A percentile compares a stretch with the other conserved stretches of the same genome.
These are phyloP conservation scores for Melanotaenia boesemani DNA, from an alignment of 2,797 vertebrate species.

Conservation along the genomic window DNA sequence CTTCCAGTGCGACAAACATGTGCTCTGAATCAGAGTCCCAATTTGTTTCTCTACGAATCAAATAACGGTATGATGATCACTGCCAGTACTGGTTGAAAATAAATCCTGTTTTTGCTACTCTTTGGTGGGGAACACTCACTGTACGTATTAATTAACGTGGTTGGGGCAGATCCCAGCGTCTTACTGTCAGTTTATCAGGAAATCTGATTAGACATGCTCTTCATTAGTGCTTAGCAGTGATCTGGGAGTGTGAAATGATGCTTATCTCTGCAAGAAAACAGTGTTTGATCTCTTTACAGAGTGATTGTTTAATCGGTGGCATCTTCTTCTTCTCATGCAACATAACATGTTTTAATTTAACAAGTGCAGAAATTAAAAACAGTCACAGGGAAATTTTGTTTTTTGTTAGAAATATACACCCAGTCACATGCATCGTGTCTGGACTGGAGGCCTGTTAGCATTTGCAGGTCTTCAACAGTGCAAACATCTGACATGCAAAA, in stretches of 20 bases:
- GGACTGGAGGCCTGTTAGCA: no score
- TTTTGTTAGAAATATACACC: background rate
- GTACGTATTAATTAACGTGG: background rate
- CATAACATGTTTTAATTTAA: background rate
- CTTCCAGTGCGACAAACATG: background rate
- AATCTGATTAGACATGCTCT: constrained; percentile 36
- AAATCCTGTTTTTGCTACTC: background rate
- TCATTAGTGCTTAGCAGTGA: constrained; percentile 39
- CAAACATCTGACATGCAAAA: no score
- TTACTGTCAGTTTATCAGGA: constrained; percentile 26
- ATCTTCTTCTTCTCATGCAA: background rate
- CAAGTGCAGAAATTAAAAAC: background rate
- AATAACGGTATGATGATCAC: background rate
- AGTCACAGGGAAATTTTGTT: background rate
- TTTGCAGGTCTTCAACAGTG: no score
- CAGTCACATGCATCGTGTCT: background rate
- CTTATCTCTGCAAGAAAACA: background rate
- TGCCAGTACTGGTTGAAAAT: background rate
- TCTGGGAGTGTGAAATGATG: constrained; percentile 29
- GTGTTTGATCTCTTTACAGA: background rate
- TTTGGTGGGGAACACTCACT: background rate
- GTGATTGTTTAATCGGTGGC: background rate
- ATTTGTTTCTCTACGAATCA: background rate
- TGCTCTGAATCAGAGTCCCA: background rate
- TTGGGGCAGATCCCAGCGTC: background rate